Evolutionary conservation across 30 jellyfish, hydroid and myxozoan species (phyloP).

Genomic region (Mastigias papua): DNA sequence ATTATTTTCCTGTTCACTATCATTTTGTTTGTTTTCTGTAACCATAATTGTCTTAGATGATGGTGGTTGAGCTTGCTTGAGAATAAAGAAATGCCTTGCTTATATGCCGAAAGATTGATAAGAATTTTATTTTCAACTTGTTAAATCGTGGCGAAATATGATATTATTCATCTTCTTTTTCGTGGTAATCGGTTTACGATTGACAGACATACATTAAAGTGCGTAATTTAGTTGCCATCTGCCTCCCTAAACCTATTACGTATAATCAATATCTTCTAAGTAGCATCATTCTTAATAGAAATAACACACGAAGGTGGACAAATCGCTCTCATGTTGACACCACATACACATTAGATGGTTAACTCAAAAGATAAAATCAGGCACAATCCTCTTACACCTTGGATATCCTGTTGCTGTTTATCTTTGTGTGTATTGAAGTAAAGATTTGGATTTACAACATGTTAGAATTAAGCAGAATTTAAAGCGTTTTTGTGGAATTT

Average conservation of each 20-base stretch:
- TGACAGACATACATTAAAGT: constrained; percentile 15
- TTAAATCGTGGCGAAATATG: not conserved
- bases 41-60: too few relatives aligned
- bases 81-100: not conserved
- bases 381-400: constrained; percentile 36
- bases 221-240: constrained; percentile 27
- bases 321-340: constrained; percentile 4
- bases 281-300: constrained; percentile 40
- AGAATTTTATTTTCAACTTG: not conserved
- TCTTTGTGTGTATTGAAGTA: constrained; percentile 47
- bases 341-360: constrained; percentile 35
- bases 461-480: not conserved
- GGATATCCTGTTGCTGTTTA: constrained; percentile 46
- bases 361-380: constrained; percentile 30
- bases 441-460: not conserved
- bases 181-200: constrained; percentile 14
- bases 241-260: constrained; percentile 25
- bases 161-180: not conserved
- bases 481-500: not conserved
- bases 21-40: too few relatives aligned
- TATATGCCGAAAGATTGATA: not conserved
- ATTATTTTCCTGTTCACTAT: too few relatives aligned
- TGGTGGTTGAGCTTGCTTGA: too few relatives aligned
- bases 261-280: constrained; percentile 11
- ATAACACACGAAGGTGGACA: constrained; percentile 41